Conservation (phyloP, 2,888 invertebrate genomes). For the Hesperia comma region DNA sequence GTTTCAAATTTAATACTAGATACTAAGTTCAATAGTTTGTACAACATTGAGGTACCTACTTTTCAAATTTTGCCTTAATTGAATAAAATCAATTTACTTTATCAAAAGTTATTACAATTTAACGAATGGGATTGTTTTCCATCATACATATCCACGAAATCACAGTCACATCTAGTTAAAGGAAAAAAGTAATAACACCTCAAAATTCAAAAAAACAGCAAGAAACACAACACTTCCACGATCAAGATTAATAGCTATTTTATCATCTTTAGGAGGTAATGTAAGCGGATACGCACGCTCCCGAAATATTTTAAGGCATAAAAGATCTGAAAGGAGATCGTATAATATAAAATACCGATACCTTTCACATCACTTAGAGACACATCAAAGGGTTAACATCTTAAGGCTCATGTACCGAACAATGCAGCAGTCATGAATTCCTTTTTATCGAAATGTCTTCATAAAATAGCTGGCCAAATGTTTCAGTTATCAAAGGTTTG, state of each 20-base stretch:
- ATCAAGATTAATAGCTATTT: conserved; percentile 9
- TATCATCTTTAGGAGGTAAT: background rate
- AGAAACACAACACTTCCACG: conserved; percentile 1
- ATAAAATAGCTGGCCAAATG: conserved; percentile 69
- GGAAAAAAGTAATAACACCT: too few relatives aligned
- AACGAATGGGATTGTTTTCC: too few relatives aligned
- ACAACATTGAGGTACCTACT: too few relatives aligned
- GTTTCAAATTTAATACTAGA: too few relatives aligned
- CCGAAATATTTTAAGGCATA: conserved; percentile 18
- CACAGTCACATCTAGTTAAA: too few relatives aligned
- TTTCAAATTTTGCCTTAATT: too few relatives aligned
- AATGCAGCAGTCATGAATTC: conserved; percentile 57
- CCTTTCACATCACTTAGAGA: conserved; percentile 34
- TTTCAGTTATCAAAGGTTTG: conserved; percentile 56
- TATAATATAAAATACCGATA: conserved; percentile 35
- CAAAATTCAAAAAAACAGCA: background rate
- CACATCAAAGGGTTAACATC: conserved; percentile 39
- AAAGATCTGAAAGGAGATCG: conserved; percentile 14
- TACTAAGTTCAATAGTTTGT: too few relatives aligned
- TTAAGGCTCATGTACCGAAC: conserved; percentile 47
- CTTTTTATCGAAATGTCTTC: conserved; percentile 66
- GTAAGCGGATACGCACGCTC: background rate
- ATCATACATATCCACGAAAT: too few relatives aligned
- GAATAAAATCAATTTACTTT: too few relatives aligned
- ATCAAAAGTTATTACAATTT: too few relatives aligned